phyloP scores from a whole-genome alignment of 2,888 invertebrate species.

The Beris chalybata region DNA sequence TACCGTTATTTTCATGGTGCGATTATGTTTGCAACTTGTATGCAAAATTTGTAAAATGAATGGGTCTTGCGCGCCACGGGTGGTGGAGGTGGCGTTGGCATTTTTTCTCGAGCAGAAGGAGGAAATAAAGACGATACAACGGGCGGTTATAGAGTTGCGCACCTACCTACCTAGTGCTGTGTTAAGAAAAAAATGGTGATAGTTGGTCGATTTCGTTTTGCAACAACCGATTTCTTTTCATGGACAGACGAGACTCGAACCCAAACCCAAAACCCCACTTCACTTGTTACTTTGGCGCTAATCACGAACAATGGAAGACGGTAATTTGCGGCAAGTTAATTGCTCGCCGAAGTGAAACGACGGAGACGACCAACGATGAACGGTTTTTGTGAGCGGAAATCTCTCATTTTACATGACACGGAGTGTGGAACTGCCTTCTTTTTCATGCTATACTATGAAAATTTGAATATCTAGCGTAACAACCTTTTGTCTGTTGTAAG shows the following conservation, averaged over 20 bases:
- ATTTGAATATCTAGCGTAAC: slow-evolving; percentile 12
- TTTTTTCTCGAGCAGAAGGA: neutral
- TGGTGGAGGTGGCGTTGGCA: neutral
- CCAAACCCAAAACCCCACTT: slow-evolving; percentile 2
- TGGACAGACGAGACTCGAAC: slow-evolving; percentile 3
- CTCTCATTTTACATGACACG: slow-evolving; percentile 3
- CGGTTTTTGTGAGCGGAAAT: slow-evolving; percentile 12
- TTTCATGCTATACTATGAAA: neutral
- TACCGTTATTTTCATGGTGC: slow-evolving; percentile 31
- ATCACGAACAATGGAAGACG: slow-evolving; percentile 17
- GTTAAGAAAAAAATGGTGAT: no score
- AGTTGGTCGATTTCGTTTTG: neutral
- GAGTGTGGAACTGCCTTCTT: neutral
- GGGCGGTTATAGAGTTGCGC: no score
- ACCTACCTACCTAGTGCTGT: no score
- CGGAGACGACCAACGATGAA: neutral
- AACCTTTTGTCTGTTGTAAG: neutral
- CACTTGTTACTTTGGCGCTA: slow-evolving; percentile 2
- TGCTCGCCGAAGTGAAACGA: slow-evolving; percentile 14
- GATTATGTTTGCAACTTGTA: slow-evolving; percentile 30
- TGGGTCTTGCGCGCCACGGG: neutral
- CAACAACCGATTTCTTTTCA: neutral
- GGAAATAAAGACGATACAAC: neutral
- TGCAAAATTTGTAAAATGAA: slow-evolving; percentile 20
- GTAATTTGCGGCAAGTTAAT: slow-evolving; percentile 17